Conservation (phyloP, 2,113 vertebrate genomes). For the Tachycineta bicolor region DNA sequence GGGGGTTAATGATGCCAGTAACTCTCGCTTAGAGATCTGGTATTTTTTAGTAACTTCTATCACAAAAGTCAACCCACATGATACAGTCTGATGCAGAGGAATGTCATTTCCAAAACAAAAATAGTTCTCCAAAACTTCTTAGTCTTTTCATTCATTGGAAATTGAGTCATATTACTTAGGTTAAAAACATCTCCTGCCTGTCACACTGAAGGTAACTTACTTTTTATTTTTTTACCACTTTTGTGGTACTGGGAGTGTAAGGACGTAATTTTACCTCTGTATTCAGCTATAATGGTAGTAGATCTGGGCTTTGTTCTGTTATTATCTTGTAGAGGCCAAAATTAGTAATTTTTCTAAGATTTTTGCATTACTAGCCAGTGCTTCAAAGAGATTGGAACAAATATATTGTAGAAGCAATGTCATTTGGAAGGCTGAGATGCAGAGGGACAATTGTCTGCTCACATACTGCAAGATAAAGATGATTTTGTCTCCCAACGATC, state of each 20-base stretch:
- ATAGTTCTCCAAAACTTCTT: not conserved
- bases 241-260: not conserved
- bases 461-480: not conserved
- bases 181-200: not conserved
- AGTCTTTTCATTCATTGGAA: not conserved
- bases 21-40: not conserved
- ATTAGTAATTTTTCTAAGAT: not conserved
- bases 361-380: not conserved
- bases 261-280: not conserved
- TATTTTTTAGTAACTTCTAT: conserved; percentile 14
- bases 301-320: not conserved
- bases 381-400: conserved; percentile 12
- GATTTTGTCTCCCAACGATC: not conserved
- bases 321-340: not conserved
- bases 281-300: not conserved
- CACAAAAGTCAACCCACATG: not conserved
- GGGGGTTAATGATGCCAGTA: conserved; percentile 1
- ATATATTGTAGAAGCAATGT: not conserved
- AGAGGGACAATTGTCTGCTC: conserved; percentile 38
- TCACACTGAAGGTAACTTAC: not conserved
- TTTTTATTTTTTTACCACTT: not conserved
- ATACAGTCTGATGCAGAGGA: not conserved
- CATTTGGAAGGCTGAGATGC: not conserved
- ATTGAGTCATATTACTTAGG: not conserved
- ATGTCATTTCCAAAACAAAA: not conserved